phyloP scores from a whole-genome alignment of 2,797 vertebrate genomes.

The Manis javanica region DNA sequence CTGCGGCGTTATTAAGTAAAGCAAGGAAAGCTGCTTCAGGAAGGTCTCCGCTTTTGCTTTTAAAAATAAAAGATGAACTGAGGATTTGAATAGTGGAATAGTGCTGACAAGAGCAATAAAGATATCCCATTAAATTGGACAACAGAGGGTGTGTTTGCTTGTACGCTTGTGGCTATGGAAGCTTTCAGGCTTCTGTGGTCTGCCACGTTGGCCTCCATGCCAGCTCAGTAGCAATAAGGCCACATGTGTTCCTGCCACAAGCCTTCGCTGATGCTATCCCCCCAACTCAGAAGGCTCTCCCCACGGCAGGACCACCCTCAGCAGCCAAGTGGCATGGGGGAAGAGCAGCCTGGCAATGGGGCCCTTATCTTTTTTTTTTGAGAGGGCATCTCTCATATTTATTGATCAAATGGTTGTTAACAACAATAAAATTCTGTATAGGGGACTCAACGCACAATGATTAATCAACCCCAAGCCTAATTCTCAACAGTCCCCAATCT shows the following conservation, averaged over 20 bases:
- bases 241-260: accelerated
- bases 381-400: too few relatives aligned
- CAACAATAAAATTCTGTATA: too few relatives aligned
- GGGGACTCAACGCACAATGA: too few relatives aligned
- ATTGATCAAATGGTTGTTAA: too few relatives aligned
- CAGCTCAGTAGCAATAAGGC: accelerated
- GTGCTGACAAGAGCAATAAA: neutral
- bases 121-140: neutral
- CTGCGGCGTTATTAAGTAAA: neutral
- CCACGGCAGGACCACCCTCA: neutral
- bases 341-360: neutral
- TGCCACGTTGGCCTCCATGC: accelerated
- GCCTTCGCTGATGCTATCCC: neutral
- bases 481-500: too few relatives aligned
- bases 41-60: neutral
- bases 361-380: neutral
- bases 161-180: accelerated
- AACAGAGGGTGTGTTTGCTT: neutral
- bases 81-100: neutral
- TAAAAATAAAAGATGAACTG: neutral
- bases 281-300: neutral
- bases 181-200: neutral
- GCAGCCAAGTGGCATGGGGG: accelerated
- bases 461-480: too few relatives aligned
- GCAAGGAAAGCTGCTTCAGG: neutral